phyloP scores from a whole-genome alignment of 2,888 invertebrate genomes.

The Glaucopsyche alexis region DNA sequence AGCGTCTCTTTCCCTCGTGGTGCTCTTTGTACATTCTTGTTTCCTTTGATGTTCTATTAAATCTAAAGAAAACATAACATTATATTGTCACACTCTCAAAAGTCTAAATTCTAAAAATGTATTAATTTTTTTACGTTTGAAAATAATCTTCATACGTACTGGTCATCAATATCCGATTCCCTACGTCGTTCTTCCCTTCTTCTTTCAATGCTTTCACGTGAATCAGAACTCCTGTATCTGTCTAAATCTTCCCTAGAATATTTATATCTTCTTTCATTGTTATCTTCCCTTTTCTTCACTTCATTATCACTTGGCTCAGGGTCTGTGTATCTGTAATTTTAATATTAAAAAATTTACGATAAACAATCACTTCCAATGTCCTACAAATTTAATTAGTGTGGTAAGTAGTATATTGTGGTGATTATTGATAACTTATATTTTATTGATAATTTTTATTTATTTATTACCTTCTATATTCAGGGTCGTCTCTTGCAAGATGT shows the following conservation, averaged over 20 bases:
- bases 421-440: background rate
- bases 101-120: background rate
- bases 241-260: constrained; percentile 58
- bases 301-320: constrained; percentile 71
- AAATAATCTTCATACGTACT: constrained; percentile 44
- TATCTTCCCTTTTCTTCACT: constrained; percentile 58
- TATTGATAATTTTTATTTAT: background rate
- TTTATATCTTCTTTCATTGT: constrained; percentile 54
- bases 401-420: no score
- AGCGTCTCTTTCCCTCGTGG: constrained; percentile 75
- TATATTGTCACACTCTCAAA: background rate
- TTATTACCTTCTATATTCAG: constrained; percentile 67
- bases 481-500: constrained; percentile 73
- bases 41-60: constrained; percentile 57
- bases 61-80: constrained; percentile 43
- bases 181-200: constrained; percentile 50
- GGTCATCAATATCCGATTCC: constrained; percentile 52
- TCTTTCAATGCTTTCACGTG: constrained; percentile 55
- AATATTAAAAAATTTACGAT: background rate
- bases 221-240: constrained; percentile 53
- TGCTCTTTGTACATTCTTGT: constrained; percentile 57
- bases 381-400: background rate
- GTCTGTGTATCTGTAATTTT: constrained; percentile 61
- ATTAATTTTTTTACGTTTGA: background rate
- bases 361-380: background rate